A percentile compares a stretch with the other conserved stretches of the same genome.
Conservation (phyloP, 1,140 invertebrate genomes). For the Ceratosolen solmsi region DNA sequence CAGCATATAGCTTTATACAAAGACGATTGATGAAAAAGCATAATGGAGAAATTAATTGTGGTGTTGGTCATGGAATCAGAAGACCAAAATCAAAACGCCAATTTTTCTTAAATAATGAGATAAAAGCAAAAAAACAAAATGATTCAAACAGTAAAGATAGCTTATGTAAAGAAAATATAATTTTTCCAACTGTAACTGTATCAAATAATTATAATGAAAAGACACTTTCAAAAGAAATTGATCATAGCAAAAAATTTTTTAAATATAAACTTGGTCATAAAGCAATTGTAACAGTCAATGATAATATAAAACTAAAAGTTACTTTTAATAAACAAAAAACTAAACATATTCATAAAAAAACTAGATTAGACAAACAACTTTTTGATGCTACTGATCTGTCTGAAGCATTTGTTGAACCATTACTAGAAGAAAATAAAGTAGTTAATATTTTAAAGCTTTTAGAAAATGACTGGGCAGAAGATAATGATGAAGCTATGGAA, state of each 20-base stretch:
- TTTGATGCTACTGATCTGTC: conserved; percentile 64
- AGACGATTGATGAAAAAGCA: conserved; percentile 51
- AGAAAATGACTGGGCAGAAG: conserved; percentile 68
- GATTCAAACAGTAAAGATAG: neutral
- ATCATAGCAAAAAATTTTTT: conserved; percentile 65
- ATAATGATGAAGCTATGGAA: conserved; percentile 65
- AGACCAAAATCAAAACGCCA: conserved; percentile 61
- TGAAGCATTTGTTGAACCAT: conserved; percentile 57
- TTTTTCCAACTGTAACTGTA: neutral
- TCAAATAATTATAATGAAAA: conserved; percentile 12
- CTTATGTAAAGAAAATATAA: conserved; percentile 9
- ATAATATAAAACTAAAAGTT: conserved; percentile 57
- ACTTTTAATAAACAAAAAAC: conserved; percentile 45
- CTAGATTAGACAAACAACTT: conserved; percentile 41
- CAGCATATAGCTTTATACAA: conserved; percentile 35
- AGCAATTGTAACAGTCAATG: conserved; percentile 54
- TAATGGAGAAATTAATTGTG: conserved; percentile 65
- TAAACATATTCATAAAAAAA: conserved; percentile 45
- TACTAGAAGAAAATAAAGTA: conserved; percentile 56
- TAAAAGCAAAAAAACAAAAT: conserved; percentile 16
- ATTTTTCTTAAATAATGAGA: conserved; percentile 12
- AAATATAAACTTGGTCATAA: conserved; percentile 62
- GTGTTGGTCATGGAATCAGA: conserved; percentile 67
- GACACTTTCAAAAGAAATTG: conserved; percentile 44
- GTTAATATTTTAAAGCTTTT: conserved; percentile 63